These are phyloP conservation scores for Drosophila parvula DNA, from an alignment of 1,140 invertebrate species.

Conservation along the genomic window DNA sequence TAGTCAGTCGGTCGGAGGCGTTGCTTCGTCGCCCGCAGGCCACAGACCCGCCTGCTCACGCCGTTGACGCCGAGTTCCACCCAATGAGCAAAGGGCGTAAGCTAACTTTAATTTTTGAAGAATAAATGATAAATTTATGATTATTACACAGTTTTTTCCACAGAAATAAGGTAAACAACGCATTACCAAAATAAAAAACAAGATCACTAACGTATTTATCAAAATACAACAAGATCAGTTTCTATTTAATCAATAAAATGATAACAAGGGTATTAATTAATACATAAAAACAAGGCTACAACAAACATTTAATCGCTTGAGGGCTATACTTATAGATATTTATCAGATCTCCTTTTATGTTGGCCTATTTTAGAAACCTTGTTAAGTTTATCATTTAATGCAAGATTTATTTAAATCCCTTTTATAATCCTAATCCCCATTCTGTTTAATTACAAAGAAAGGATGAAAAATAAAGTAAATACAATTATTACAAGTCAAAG, in stretches of 20 bases:
- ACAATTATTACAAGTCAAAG: not conserved
- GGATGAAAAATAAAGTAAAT: too few relatives aligned
- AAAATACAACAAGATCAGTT: too few relatives aligned
- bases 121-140: too few relatives aligned
- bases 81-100: constrained; percentile 46
- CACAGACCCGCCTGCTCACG: constrained; percentile 70
- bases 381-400: not conserved
- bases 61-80: constrained; percentile 63
- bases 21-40: constrained; percentile 64
- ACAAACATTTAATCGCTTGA: not conserved
- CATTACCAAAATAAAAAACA: too few relatives aligned
- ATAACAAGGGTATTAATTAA: not conserved
- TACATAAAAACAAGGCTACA: not conserved
- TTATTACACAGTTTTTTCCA: too few relatives aligned
- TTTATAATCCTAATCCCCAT: not conserved
- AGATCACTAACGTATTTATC: too few relatives aligned
- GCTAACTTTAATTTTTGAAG: not conserved
- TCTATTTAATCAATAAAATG: too few relatives aligned
- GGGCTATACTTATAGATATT: not conserved
- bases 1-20: constrained; percentile 36
- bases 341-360: too few relatives aligned
- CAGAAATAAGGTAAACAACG: not conserved
- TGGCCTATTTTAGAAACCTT: not conserved
- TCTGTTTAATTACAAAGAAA: not conserved
- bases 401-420: not conserved